Evolutionary conservation across 2,888 invertebrate species (phyloP).

Genomic region (Scaptodrosophila latifasciaeformis): DNA sequence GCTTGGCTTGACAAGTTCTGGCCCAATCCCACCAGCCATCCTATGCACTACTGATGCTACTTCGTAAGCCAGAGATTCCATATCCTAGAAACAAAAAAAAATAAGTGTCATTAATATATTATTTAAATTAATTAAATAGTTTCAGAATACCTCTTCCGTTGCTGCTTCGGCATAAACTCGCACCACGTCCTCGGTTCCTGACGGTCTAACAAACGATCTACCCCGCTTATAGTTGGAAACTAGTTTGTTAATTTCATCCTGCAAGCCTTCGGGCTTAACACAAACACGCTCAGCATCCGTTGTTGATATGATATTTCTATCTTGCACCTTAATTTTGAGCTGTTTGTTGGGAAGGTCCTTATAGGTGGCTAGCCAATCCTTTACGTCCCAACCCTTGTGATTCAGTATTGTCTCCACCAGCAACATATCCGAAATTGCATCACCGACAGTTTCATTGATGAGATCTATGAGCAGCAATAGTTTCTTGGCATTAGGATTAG

Average conservation of each 20-base stretch:
- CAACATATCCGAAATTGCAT: slow-evolving; percentile 96
- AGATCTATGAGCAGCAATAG: slow-evolving; percentile 85
- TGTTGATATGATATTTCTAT: slow-evolving; percentile 89
- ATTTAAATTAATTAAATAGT: not conserved
- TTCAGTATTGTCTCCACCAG: slow-evolving; percentile 93
- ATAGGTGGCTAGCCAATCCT: slow-evolving; percentile 89
- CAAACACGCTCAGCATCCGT: slow-evolving; percentile 91
- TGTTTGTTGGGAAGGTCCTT: slow-evolving; percentile 90
- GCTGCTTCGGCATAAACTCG: slow-evolving; percentile 97
- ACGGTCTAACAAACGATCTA: slow-evolving; percentile 94
- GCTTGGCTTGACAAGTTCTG: slow-evolving; percentile 76
- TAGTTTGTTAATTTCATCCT: slow-evolving; percentile 84
- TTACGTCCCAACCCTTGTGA: slow-evolving; percentile 85
- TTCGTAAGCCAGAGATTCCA: slow-evolving; percentile 84
- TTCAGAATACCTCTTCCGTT: slow-evolving; percentile 78
- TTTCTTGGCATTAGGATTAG: slow-evolving; percentile 76
- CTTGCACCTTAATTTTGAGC: slow-evolving; percentile 90
- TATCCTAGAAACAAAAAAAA: slow-evolving; percentile 73
- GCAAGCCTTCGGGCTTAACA: slow-evolving; percentile 87
- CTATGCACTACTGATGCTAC: slow-evolving; percentile 85
- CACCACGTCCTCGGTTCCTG: slow-evolving; percentile 98
- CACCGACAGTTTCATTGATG: slow-evolving; percentile 96
- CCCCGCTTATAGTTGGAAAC: slow-evolving; percentile 83
- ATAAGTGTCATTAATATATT: not conserved
- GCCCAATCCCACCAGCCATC: slow-evolving; percentile 87